A percentile compares a stretch with the other conserved stretches of the same genome.
Conservation (phyloP, 2,888 invertebrate genomes). For the Acanthopleura granulata region DNA sequence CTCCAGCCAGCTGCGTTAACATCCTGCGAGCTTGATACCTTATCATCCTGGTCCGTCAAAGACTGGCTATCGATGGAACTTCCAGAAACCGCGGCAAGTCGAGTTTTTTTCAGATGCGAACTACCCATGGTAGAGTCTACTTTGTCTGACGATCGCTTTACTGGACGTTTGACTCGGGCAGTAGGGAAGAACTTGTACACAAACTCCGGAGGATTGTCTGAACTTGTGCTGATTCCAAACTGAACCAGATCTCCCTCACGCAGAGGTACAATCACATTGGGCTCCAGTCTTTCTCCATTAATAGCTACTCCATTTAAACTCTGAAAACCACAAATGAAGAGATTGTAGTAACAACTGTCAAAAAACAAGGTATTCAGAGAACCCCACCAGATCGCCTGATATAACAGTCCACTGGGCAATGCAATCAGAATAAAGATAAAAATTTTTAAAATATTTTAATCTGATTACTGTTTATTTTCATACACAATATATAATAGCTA, state of each 20-base stretch:
- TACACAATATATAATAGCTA: no score
- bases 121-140: not conserved
- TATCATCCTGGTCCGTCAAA: conserved; percentile 1
- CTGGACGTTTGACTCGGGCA: conserved; percentile 34
- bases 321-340: conserved; percentile 31
- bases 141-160: not conserved
- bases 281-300: conserved; percentile 49
- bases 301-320: conserved; percentile 62
- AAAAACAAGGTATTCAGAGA: no score
- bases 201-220: conserved; percentile 47
- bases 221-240: conserved; percentile 46
- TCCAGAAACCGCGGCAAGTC: not conserved
- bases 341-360: no score
- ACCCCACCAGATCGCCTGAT: no score
- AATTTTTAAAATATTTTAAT: no score
- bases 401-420: no score
- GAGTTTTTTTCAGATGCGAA: not conserved
- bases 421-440: no score
- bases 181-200: conserved; percentile 46
- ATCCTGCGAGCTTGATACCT: conserved; percentile 3
- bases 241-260: conserved; percentile 56
- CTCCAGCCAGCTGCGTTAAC: not conserved
- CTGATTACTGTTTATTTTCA: no score
- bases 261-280: conserved; percentile 36
- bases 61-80: not conserved